Evolutionary conservation across 2,888 invertebrate species (phyloP), one percentile per base, ranked within the genome.

Genomic region (Reticulitermes lucifugus): DNA sequence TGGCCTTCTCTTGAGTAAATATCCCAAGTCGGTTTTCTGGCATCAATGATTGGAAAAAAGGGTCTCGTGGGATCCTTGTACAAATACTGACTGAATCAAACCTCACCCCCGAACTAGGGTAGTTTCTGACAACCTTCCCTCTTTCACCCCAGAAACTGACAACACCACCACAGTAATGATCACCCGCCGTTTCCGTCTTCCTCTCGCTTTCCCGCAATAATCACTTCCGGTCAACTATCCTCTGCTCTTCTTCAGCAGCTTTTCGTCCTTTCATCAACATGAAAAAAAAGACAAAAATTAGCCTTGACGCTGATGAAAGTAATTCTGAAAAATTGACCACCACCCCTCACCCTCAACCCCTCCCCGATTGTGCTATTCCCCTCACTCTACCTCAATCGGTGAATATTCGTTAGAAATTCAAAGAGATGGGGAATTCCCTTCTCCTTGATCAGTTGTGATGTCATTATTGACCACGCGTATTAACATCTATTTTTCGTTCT

Each of bases 211-310:
- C 65, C 35, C 70, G 60, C 79, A 83, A 79, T 79, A 80, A 85
- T 81, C 79, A 83, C 83, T 73, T 85, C 79, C 81, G 83, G 82
- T 82, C 85, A 85, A 73, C 71, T 46, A n/a, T n/a, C 9, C 77
- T 77, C 22, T 22, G 22, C 22, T 77, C 22, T 46, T n/a, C 41
- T 35, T 29, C 73, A 3, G 14, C 41, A 3, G 14, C 70, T 70
- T 25, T 70, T 29, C 10, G 25, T n/a, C 21, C 41, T 73, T 73
- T 73, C 73, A 9, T 14, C 29, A n/a, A 41, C 6, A 5, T 0
- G n/a, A 46, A 22, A 41, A 22, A 77, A 46, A 22, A 41, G 77
- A 46, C 10, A 46, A 77, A 77, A 77, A 77, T 46, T 46, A 77
- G n/a, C 41, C 73, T 73, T 41, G 41, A 35, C 46, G 41, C 77